Evolutionary conservation across 2,797 vertebrate genomes (phyloP).

Genomic region (Basileuterus tristriatus): DNA sequence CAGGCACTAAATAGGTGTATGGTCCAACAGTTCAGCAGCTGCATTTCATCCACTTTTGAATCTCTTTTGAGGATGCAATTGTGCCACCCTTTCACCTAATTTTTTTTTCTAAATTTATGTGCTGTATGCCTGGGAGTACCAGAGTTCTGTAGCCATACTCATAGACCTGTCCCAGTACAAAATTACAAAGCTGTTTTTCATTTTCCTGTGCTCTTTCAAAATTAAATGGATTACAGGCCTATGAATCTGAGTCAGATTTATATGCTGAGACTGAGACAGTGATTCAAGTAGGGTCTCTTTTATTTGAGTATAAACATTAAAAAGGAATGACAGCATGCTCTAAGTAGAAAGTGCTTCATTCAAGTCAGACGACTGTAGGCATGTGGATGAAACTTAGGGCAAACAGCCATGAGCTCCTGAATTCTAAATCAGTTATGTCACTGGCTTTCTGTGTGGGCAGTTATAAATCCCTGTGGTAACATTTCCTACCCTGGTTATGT

Average conservation of each 20-base stretch:
- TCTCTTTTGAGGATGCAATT: background rate
- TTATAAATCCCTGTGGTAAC: background rate
- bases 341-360: background rate
- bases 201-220: conserved; percentile 2
- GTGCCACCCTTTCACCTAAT: background rate
- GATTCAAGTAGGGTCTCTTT: background rate
- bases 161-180: background rate
- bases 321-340: background rate
- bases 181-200: background rate
- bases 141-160: background rate
- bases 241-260: background rate
- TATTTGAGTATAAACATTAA: background rate
- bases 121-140: background rate
- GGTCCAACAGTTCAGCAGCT: background rate
- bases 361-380: background rate
- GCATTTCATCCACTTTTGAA: background rate
- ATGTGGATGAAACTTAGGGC: background rate
- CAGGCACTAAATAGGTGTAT: background rate
- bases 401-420: background rate
- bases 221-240: background rate
- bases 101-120: background rate
- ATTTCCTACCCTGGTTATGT: background rate
- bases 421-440: background rate
- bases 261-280: background rate
- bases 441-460: background rate